A percentile compares a stretch with the other conserved stretches of the same genome.
Evolutionary conservation across 2,113 vertebrate genomes (phyloP).

Genomic region (Gasterosteus aculeatus): DNA sequence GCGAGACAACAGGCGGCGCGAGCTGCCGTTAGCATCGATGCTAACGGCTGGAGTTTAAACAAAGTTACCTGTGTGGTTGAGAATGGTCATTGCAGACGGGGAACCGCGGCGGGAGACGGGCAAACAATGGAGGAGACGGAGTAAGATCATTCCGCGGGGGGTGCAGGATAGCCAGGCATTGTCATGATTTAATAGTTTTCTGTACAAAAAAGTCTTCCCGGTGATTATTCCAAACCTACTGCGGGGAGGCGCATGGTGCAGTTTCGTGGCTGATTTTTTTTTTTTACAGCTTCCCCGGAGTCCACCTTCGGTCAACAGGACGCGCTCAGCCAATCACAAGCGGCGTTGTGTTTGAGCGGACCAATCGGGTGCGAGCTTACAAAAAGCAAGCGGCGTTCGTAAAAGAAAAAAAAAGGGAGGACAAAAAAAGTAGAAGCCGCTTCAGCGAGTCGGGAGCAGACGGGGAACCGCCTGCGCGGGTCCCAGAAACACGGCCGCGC

Average conservation of each 20-base stretch:
- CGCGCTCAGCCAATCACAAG: conserved; percentile 72
- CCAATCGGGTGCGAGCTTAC: conserved; percentile 61
- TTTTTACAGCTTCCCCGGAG: conserved; percentile 63
- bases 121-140: conserved; percentile 19
- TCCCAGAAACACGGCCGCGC: neutral
- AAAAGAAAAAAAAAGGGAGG: neutral
- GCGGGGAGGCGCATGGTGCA: conserved; percentile 70
- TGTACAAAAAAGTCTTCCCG: conserved; percentile 49
- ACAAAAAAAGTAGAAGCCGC: conserved; percentile 21
- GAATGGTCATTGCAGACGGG: conserved; percentile 40
- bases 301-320: conserved; percentile 74
- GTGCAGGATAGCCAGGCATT: neutral
- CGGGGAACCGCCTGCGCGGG: too few relatives aligned
- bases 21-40: conserved; percentile 63
- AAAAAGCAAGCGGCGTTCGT: conserved; percentile 25
- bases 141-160: conserved; percentile 16
- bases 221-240: conserved; percentile 54
- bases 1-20: conserved; percentile 43
- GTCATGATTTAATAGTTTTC: conserved; percentile 37
- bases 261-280: conserved; percentile 53
- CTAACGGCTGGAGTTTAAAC: conserved; percentile 72
- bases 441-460: fast-evolving
- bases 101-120: conserved; percentile 27
- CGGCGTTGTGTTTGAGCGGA: conserved; percentile 48
- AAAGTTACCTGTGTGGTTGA: conserved; percentile 76